Evolutionary conservation across 2,888 invertebrate species (phyloP).

Genomic region (Sabatieria punctata): DNA sequence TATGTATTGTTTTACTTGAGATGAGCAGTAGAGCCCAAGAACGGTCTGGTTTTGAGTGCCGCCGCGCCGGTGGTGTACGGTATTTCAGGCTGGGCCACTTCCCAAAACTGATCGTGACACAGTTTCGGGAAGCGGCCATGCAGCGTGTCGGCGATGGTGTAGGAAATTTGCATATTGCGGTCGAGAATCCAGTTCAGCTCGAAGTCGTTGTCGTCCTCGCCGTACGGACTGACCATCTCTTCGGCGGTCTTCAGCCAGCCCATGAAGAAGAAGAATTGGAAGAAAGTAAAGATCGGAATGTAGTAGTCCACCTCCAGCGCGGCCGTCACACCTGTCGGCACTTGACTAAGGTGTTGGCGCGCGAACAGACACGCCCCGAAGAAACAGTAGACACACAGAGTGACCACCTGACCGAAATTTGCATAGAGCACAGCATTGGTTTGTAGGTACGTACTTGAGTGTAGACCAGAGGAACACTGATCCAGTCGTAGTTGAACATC

Average conservation of each 20-base stretch:
- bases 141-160: conserved; percentile 90
- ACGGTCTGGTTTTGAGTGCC: conserved; percentile 62
- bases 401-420: conserved; percentile 31
- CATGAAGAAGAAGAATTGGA: conserved; percentile 36
- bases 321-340: no score
- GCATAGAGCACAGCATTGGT: no score
- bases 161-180: conserved; percentile 50
- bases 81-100: conserved; percentile 42
- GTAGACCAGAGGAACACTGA: no score
- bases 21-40: conserved; percentile 50
- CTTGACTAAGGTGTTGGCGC: conserved; percentile 22
- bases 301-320: conserved; percentile 21
- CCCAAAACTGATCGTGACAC: conserved; percentile 54
- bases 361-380: conserved; percentile 28
- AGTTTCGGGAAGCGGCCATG: conserved; percentile 81
- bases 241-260: conserved; percentile 35
- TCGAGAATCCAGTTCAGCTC: not conserved
- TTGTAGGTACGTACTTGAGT: no score
- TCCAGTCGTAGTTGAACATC: conserved; percentile 32
- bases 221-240: conserved; percentile 18
- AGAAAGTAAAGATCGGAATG: conserved; percentile 32
- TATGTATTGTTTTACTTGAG: conserved; percentile 14
- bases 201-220: conserved; percentile 1
- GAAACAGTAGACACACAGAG: conserved; percentile 28
- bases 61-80: conserved; percentile 71